Percentiles rank a stretch among this genome's conserved stretches.
Conservation (phyloP, 2,113 vertebrate species). For the Caranx melampygus region DNA sequence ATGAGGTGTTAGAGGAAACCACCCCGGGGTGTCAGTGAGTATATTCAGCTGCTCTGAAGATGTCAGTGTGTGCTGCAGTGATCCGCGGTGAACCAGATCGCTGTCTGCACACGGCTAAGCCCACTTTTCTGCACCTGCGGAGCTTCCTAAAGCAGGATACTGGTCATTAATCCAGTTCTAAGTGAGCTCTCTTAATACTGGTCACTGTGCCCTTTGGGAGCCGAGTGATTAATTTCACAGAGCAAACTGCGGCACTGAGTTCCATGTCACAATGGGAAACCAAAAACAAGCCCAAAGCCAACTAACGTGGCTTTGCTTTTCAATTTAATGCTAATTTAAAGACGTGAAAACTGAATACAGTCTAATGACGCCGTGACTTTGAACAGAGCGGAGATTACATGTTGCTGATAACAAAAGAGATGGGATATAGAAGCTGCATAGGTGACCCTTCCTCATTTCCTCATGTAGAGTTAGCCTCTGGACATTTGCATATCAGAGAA, state of each 20-base stretch:
- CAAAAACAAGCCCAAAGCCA: slow-evolving; percentile 60
- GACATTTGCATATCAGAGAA: slow-evolving; percentile 48
- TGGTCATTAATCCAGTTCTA: slow-evolving; percentile 57
- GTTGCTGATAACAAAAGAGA: slow-evolving; percentile 29
- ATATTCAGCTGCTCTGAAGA: slow-evolving; percentile 8
- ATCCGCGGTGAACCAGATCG: slow-evolving; percentile 5
- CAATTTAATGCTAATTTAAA: slow-evolving; percentile 80
- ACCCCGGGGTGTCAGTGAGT: slow-evolving; percentile 7
- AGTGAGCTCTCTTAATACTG: slow-evolving; percentile 56
- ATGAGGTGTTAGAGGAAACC: not conserved
- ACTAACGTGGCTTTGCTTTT: slow-evolving; percentile 53
- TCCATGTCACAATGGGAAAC: slow-evolving; percentile 38
- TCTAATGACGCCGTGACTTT: slow-evolving; percentile 57
- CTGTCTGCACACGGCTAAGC: not conserved
- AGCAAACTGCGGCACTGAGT: slow-evolving; percentile 42
- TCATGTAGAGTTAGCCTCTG: slow-evolving; percentile 1
- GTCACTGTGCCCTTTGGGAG: slow-evolving; percentile 47
- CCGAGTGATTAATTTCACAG: slow-evolving; percentile 60
- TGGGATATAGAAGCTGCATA: slow-evolving; percentile 16
- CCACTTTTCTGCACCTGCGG: slow-evolving; percentile 34
- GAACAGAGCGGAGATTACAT: slow-evolving; percentile 46
- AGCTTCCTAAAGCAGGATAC: slow-evolving; percentile 12
- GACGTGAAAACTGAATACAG: slow-evolving; percentile 35
- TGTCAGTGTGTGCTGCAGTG: not conserved
- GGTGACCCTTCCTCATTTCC: slow-evolving; percentile 38